Evolutionary conservation across 1,140 invertebrate species (phyloP).

Genomic region (Oedothorax gibbosus): DNA sequence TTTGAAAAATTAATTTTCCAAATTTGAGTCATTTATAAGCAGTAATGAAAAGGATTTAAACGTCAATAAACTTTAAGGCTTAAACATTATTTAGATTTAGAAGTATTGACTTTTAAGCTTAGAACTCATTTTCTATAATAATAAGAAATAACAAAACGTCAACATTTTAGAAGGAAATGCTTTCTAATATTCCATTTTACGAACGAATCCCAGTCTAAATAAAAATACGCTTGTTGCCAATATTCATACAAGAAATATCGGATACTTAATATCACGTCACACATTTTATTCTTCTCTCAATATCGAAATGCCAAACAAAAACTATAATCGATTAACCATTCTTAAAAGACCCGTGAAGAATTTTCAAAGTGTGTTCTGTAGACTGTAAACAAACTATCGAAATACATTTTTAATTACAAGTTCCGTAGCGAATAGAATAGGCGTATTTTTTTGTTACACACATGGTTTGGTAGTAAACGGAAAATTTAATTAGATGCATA

Average conservation of each 20-base stretch:
- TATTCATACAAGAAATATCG: neutral
- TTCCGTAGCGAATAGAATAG: slow-evolving; percentile 18
- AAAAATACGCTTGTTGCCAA: too few relatives aligned
- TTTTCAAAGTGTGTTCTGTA: neutral
- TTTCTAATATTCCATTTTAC: too few relatives aligned
- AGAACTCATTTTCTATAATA: too few relatives aligned
- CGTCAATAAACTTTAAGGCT: too few relatives aligned
- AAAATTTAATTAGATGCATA: slow-evolving; percentile 42
- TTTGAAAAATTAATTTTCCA: too few relatives aligned
- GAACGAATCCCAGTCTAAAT: too few relatives aligned
- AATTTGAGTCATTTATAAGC: too few relatives aligned
- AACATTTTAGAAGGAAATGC: too few relatives aligned
- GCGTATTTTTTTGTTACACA: slow-evolving; percentile 5
- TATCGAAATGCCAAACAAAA: slow-evolving; percentile 3
- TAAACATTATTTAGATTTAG: too few relatives aligned
- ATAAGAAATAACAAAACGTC: too few relatives aligned
- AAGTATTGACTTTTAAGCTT: too few relatives aligned
- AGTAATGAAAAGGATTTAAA: too few relatives aligned
- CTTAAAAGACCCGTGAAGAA: neutral
- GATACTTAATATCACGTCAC: slow-evolving; percentile 3
- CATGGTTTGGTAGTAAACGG: neutral
- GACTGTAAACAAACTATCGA: slow-evolving; percentile 52
- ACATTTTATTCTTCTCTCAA: slow-evolving; percentile 1
- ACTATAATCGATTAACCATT: slow-evolving; percentile 35
- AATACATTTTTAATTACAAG: slow-evolving; percentile 48